A percentile compares a stretch with the other conserved stretches of the same genome.
Evolutionary conservation across 2,797 vertebrate genomes (phyloP).

Genomic region (Momotus momota): DNA sequence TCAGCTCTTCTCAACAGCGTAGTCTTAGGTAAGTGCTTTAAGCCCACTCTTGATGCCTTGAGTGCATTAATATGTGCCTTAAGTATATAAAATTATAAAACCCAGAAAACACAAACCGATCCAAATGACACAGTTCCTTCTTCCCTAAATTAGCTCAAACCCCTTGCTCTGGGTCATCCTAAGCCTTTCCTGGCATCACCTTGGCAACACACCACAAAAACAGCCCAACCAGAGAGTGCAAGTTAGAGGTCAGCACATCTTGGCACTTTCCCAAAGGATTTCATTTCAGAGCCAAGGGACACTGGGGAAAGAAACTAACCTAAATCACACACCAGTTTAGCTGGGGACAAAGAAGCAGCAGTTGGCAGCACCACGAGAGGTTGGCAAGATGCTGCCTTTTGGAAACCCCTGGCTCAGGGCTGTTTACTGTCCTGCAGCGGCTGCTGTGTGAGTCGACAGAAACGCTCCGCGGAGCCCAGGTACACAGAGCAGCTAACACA

Average conservation of each 20-base stretch:
- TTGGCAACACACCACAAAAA: not conserved
- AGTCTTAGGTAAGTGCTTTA: not conserved
- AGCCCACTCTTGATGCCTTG: not conserved
- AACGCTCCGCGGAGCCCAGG: not conserved
- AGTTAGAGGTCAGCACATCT: not conserved
- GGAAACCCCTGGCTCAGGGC: not conserved
- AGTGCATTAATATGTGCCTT: not conserved
- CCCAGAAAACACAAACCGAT: not conserved
- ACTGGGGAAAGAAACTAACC: not conserved
- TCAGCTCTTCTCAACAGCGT: not conserved
- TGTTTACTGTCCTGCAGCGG: not conserved
- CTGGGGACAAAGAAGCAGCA: not conserved
- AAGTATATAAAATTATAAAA: not conserved
- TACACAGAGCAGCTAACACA: not conserved
- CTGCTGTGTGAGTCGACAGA: not conserved
- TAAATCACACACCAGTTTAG: not conserved
- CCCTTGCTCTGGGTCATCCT: not conserved
- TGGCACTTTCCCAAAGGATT: not conserved
- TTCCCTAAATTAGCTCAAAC: not conserved
- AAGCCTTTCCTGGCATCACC: not conserved
- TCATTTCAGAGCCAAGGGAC: not conserved
- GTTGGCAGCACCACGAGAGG: not conserved
- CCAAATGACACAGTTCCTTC: not conserved
- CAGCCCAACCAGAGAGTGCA: accelerated
- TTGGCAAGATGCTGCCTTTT: not conserved